Evolutionary conservation across 2,888 invertebrate species (phyloP).

Genomic region (Tinea trinotella): DNA sequence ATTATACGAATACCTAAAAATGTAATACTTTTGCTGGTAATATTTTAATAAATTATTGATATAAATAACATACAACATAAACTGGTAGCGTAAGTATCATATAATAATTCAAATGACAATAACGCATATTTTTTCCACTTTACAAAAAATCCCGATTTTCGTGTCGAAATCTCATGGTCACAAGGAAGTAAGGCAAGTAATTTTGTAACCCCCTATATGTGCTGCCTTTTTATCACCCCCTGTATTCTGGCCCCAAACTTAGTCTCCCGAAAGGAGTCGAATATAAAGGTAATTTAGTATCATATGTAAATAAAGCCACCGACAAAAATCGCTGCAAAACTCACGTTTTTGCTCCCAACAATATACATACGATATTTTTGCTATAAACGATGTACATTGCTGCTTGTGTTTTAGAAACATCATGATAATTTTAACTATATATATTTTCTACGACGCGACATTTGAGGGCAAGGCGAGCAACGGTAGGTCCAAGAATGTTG

Average conservation of each 20-base stretch:
- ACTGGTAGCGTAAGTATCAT: too few relatives aligned
- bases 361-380: neutral
- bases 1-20: too few relatives aligned
- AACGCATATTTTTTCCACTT: too few relatives aligned
- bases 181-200: constrained; percentile 11
- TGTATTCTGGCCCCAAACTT: neutral
- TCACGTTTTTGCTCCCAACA: constrained; percentile 19
- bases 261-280: constrained; percentile 8
- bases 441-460: too few relatives aligned
- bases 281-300: constrained; percentile 40
- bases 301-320: constrained; percentile 40
- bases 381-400: neutral
- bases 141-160: neutral
- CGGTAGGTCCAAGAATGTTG: too few relatives aligned
- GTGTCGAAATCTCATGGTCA: neutral
- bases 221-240: constrained; percentile 19
- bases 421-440: too few relatives aligned
- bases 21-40: too few relatives aligned
- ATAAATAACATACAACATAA: too few relatives aligned
- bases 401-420: neutral
- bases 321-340: constrained; percentile 36
- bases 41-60: too few relatives aligned
- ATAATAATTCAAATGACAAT: too few relatives aligned
- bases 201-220: neutral
- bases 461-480: too few relatives aligned